Base-by-base conservation (phyloP, 2,113 vertebrate genomes). In the Cairina moschata region DNA sequence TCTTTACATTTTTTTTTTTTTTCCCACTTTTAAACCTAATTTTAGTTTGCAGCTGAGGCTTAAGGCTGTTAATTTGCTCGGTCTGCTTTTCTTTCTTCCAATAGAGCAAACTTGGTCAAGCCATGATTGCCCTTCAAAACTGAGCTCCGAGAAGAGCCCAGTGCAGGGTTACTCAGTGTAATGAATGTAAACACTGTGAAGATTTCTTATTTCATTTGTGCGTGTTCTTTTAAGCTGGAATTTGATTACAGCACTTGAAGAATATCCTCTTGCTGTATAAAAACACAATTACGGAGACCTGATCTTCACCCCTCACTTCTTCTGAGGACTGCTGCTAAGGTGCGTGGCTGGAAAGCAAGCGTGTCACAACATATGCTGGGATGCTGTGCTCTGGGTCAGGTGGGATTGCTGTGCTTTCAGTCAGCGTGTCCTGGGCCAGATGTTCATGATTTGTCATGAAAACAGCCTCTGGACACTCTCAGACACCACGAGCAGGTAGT, bases 201-300 rank as follows among this genome's bases (percentile, higher is more conserved):
- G 58, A 93, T 96, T 54, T 86, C 79, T 77, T 91, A 83, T 62
- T 94, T 86, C 84, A 65, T 92, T 93, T 77, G 58, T 86, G 60
- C 3, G 0, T 86, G 59, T 52, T 78, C 86, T 95, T 85, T 77
- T 52, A n/a, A 78, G 79, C 38, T 52, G 48, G 72, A 84, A 94
- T 88, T 83, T 88, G 58, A 90, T 90, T 90, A 42, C 32, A 52
- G 25, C 29, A 48, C 65, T 86, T 81, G 72, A 83, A 91, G 68
- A 94, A 72, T 83, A 74, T 86, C 34, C 65, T 91, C 65, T 78
- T 86, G 65, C 76, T 93, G 46, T 68, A 71, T 60, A 38, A 90
- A 36, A 88, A 3, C 68, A 59, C 56, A 83, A 0, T n/a, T 60
- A 78, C 4, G 31, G 73, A 90, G 65, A 42, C 55, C 32, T 54